Evolutionary conservation across 2,113 vertebrate genomes (phyloP).

Genomic region (Trematomus loennbergii): DNA sequence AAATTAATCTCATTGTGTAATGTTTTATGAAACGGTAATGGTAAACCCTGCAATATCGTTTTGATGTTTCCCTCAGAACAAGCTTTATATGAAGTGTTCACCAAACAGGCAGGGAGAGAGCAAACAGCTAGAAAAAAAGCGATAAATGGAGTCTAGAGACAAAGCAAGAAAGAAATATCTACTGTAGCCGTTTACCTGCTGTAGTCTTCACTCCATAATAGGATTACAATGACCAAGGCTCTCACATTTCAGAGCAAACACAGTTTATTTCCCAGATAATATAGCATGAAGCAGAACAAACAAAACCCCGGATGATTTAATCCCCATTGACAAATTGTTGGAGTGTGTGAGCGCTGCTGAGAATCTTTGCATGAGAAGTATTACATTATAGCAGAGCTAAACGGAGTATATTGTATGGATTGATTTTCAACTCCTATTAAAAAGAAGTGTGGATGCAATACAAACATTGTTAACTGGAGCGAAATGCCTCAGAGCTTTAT

Average conservation of each 20-base stretch:
- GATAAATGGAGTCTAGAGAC: not conserved
- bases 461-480: constrained; percentile 25
- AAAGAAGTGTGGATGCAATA: constrained; percentile 12
- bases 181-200: constrained; percentile 11
- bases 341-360: constrained; percentile 2
- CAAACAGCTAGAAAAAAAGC: not conserved
- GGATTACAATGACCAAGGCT: constrained; percentile 33
- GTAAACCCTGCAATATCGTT: no score
- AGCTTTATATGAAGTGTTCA: not conserved
- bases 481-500: not conserved
- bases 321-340: constrained; percentile 29
- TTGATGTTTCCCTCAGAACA: constrained; percentile 6
- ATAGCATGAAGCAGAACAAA: constrained; percentile 47
- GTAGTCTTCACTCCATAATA: constrained; percentile 19
- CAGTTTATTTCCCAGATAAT: constrained; percentile 51
- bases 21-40: no score
- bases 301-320: constrained; percentile 41
- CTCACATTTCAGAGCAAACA: constrained; percentile 18
- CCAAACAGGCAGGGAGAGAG: not conserved
- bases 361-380: constrained; percentile 9
- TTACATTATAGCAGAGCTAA: constrained; percentile 28
- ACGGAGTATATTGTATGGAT: constrained; percentile 12
- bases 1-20: no score
- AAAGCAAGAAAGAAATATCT: constrained; percentile 11
- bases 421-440: constrained; percentile 32